A percentile compares a stretch with the other conserved stretches of the same genome.
Evolutionary conservation across 2,113 vertebrate genomes (phyloP).

Genomic region (Tautogolabrus adspersus): DNA sequence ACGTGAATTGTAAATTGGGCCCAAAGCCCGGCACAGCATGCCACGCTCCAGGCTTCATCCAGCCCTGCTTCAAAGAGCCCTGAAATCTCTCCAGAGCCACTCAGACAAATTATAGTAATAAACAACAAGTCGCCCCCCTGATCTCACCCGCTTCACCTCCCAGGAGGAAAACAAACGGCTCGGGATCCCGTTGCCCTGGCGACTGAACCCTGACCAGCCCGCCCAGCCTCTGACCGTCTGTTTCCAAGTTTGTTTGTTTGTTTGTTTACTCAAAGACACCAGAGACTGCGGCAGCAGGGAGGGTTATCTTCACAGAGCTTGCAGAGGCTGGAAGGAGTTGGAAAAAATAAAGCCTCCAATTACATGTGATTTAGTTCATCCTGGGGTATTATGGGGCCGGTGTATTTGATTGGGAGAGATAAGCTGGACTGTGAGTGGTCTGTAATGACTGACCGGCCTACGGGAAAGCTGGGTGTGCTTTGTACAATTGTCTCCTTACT

Average conservation of each 20-base stretch:
- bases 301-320: constrained; percentile 69
- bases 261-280: constrained; percentile 73
- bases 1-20: constrained; percentile 66
- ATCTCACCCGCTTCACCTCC: constrained; percentile 58
- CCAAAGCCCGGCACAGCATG: constrained; percentile 69
- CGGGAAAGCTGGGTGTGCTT: constrained; percentile 67
- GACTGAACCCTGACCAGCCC: constrained; percentile 74
- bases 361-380: constrained; percentile 76
- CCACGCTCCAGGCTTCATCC: constrained; percentile 76
- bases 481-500: constrained; percentile 57
- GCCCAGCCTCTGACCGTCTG: constrained; percentile 67
- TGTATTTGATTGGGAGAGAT: constrained; percentile 76
- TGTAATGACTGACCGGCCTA: constrained; percentile 66
- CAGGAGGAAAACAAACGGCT: constrained; percentile 70
- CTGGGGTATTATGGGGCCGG: constrained; percentile 66
- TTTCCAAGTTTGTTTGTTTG: constrained; percentile 78
- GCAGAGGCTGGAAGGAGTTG: constrained; percentile 42
- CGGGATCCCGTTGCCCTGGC: constrained; percentile 65
- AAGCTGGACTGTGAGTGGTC: constrained; percentile 67
- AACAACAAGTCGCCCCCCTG: constrained; percentile 71
- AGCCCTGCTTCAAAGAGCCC: constrained; percentile 72
- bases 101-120: constrained; percentile 83
- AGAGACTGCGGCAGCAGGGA: constrained; percentile 52
- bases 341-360: constrained; percentile 70
- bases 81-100: constrained; percentile 77